Evolutionary conservation across 53 echinoderm and acorn worm species (phyloP).

Genomic region (Glandiceps talaboti): DNA sequence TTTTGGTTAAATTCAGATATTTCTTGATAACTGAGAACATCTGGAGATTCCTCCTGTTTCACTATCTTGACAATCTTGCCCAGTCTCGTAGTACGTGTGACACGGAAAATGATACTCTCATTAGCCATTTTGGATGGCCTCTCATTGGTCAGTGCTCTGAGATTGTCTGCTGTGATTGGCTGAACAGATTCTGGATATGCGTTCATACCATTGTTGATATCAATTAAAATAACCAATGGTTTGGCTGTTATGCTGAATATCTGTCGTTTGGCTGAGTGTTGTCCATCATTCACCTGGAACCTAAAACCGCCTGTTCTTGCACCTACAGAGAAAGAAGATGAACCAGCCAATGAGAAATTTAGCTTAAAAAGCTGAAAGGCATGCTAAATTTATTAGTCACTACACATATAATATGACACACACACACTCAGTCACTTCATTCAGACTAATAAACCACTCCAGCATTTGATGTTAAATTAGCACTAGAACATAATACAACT

Average conservation of each 20-base stretch:
- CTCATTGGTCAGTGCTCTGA: conserved; percentile 64
- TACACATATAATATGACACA: too few species aligned
- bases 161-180: conserved; percentile 53
- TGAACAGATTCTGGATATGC: conserved; percentile 41
- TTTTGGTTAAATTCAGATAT: conserved; percentile 56
- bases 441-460: too few species aligned
- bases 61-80: conserved; percentile 63
- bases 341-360: too few species aligned
- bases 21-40: conserved; percentile 35
- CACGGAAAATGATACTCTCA: conserved; percentile 30
- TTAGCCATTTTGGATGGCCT: conserved; percentile 22
- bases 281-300: conserved; percentile 73
- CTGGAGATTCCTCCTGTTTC: conserved; percentile 19
- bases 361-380: too few species aligned
- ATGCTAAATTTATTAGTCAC: too few species aligned
- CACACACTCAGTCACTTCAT: too few species aligned
- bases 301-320: conserved; percentile 73
- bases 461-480: too few species aligned
- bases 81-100: conserved; percentile 28
- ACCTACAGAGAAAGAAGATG: too few species aligned
- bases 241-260: conserved; percentile 87
- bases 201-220: conserved; percentile 33
- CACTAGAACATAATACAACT: too few species aligned
- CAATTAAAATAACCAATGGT: conserved; percentile 41
- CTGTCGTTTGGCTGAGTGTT: conserved; percentile 63